Evolutionary conservation across 2,113 vertebrate species (phyloP).

Genomic region (Dicaeum eximium): DNA sequence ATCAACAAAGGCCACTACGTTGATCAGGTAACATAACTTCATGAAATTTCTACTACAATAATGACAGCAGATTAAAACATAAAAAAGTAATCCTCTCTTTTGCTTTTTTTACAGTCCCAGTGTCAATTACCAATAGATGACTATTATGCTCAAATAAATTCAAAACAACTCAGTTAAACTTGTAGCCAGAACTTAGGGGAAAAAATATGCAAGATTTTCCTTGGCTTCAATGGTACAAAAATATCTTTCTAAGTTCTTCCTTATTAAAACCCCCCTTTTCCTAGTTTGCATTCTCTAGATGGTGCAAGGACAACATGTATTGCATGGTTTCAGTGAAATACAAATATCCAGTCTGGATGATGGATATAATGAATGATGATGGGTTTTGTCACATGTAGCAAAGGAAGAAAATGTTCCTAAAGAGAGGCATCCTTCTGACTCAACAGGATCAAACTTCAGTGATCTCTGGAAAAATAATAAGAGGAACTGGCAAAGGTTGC

Average conservation of each 20-base stretch:
- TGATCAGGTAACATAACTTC: not conserved
- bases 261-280: not conserved
- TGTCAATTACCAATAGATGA: not conserved
- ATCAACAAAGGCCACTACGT: not conserved
- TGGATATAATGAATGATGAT: not conserved
- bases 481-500: not conserved
- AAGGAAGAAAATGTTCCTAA: not conserved
- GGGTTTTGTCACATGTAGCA: not conserved
- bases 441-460: not conserved
- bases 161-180: not conserved
- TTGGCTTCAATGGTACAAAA: not conserved
- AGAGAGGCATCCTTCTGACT: not conserved
- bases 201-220: not conserved
- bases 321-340: not conserved
- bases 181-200: not conserved
- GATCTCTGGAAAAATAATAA: not conserved
- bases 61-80: not conserved
- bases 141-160: not conserved
- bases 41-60: not conserved
- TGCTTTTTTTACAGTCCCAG: not conserved
- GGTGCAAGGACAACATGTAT: not conserved
- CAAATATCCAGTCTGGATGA: not conserved
- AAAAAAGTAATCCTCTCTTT: not conserved
- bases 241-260: not conserved
- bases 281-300: not conserved